Conservation (phyloP, 2,888 invertebrate species). For the Apeira syringaria region DNA sequence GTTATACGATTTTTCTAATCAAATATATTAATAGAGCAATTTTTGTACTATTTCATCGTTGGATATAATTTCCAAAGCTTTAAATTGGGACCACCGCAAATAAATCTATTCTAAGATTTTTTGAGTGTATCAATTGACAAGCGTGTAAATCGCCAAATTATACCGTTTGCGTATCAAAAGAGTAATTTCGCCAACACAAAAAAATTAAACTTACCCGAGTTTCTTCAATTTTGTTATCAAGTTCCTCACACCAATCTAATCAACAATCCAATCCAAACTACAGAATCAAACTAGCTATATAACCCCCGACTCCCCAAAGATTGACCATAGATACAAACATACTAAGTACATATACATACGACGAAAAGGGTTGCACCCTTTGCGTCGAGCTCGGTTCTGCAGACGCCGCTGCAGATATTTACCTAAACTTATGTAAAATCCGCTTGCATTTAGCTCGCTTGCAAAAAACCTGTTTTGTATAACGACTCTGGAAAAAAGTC, state of each 20-base stretch:
- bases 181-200: no score
- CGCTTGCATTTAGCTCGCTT: constrained; percentile 23
- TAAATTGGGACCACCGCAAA: no score
- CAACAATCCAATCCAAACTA: constrained; percentile 13
- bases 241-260: not conserved
- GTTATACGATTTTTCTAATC: no score
- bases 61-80: no score
- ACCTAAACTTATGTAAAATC: constrained; percentile 33
- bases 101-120: no score
- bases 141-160: no score
- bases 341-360: constrained; percentile 34
- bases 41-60: no score
- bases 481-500: constrained; percentile 18
- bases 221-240: no score
- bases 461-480: constrained; percentile 29
- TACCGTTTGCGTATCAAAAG: no score
- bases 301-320: constrained; percentile 32
- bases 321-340: constrained; percentile 4
- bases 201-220: no score
- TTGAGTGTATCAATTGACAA: no score
- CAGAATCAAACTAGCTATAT: constrained; percentile 19
- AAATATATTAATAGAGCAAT: no score
- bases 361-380: constrained; percentile 64
- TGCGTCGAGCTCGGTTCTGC: constrained; percentile 63
- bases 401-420: constrained; percentile 57